Evolutionary conservation across 2,888 invertebrate species (phyloP).

Genomic region (Bellardia pandia): DNA sequence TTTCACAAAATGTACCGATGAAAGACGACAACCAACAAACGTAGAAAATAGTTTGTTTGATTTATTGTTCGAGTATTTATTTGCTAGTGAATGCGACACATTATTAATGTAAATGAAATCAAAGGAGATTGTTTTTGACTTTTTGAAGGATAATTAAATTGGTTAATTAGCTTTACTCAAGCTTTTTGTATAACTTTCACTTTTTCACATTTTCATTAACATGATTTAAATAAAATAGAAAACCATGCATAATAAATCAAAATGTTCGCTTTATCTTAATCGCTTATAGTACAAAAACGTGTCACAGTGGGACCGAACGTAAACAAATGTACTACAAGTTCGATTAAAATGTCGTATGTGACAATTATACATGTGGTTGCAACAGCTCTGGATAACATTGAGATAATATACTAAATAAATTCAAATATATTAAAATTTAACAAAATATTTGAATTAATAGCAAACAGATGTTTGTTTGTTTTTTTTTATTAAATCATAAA

Average conservation of each 20-base stretch:
- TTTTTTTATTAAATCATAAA: too few species aligned
- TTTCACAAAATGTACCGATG: neutral
- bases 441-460: too few species aligned
- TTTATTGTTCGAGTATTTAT: neutral
- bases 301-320: too few species aligned
- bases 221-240: neutral
- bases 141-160: neutral
- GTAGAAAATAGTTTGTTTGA: too few species aligned
- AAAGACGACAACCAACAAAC: neutral
- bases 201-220: neutral
- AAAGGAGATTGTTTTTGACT: neutral
- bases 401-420: too few species aligned
- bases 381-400: too few species aligned
- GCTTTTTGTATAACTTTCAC: neutral
- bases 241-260: neutral
- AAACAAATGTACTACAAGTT: too few species aligned
- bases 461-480: too few species aligned
- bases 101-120: constrained; percentile 14
- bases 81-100: neutral
- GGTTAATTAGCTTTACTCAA: neutral
- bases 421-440: too few species aligned
- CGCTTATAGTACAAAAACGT: neutral
- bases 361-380: too few species aligned
- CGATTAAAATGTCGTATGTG: too few species aligned
- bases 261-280: neutral